These are phyloP conservation scores for Protophormia terraenovae DNA, from an alignment of 2,888 invertebrate species.

Conservation along the genomic window DNA sequence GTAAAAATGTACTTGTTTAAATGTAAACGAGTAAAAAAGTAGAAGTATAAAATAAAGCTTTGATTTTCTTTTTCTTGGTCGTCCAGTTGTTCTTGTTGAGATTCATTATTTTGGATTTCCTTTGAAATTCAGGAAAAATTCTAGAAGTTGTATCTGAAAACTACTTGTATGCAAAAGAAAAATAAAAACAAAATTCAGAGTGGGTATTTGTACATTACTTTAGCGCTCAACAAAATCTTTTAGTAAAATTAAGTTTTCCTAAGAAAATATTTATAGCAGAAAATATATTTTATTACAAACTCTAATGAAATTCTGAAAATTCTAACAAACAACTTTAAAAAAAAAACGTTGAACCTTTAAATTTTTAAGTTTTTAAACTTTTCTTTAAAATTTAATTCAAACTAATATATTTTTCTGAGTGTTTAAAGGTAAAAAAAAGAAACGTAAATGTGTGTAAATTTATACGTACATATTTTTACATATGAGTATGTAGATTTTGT, in stretches of 20 bases:
- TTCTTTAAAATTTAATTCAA: background rate
- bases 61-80: constrained; percentile 9
- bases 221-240: background rate
- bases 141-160: constrained; percentile 34
- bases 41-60: background rate
- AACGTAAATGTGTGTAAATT: background rate
- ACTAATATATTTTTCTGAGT: background rate
- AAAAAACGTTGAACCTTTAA: too few relatives aligned
- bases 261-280: too few relatives aligned
- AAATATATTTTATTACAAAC: too few relatives aligned
- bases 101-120: constrained; percentile 61
- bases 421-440: background rate
- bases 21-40: constrained; percentile 11
- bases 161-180: background rate
- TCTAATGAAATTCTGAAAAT: too few relatives aligned
- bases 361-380: background rate
- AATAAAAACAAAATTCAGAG: constrained; percentile 12
- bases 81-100: constrained; percentile 32
- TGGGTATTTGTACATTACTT: background rate
- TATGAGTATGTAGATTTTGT: background rate
- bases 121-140: constrained; percentile 51
- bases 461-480: background rate
- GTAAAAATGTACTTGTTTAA: constrained; percentile 40
- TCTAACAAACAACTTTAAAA: too few relatives aligned
- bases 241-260: background rate